These are phyloP conservation scores for Clivina fossor DNA, from an alignment of 2,888 invertebrate genomes.

Conservation along the genomic window DNA sequence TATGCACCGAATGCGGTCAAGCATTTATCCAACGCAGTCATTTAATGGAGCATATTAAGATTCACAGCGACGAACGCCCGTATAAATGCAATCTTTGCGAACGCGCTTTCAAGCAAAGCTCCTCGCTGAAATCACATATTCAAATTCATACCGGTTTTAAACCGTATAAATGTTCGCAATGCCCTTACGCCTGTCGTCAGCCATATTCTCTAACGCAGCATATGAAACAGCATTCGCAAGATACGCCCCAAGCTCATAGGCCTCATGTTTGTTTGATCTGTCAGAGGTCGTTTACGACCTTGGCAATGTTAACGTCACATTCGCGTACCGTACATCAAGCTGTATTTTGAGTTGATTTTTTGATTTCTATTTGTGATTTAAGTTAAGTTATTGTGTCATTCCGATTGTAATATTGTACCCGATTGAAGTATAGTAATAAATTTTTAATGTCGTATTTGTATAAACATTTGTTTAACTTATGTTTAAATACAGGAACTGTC, in stretches of 20 bases:
- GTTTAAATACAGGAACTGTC: too few relatives aligned
- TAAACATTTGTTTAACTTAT: too few relatives aligned
- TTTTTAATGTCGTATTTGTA: too few relatives aligned
- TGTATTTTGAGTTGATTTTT: slow-evolving; percentile 15
- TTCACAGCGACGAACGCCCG: slow-evolving; percentile 47
- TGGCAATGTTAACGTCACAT: slow-evolving; percentile 38
- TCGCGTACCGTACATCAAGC: slow-evolving; percentile 32
- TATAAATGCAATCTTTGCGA: slow-evolving; percentile 47
- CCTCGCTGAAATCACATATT: slow-evolving; percentile 47
- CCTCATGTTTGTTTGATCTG: slow-evolving; percentile 37
- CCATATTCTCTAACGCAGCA: slow-evolving; percentile 48
- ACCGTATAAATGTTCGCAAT: slow-evolving; percentile 47
- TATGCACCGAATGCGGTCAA: slow-evolving; percentile 47
- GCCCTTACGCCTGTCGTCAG: slow-evolving; percentile 48
- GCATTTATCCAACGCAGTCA: slow-evolving; percentile 49
- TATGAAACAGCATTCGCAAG: slow-evolving; percentile 44
- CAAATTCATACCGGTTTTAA: slow-evolving; percentile 48
- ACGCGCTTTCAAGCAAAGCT: slow-evolving; percentile 47
- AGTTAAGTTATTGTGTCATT: too few relatives aligned
- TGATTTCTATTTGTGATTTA: not conserved
- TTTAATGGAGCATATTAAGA: slow-evolving; percentile 47
- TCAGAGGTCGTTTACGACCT: slow-evolving; percentile 34
- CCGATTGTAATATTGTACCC: too few relatives aligned
- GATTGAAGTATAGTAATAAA: too few relatives aligned
- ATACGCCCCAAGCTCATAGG: slow-evolving; percentile 26